phyloP scores from a whole-genome alignment of 2,113 vertebrate species.

The Carlito syrichta region DNA sequence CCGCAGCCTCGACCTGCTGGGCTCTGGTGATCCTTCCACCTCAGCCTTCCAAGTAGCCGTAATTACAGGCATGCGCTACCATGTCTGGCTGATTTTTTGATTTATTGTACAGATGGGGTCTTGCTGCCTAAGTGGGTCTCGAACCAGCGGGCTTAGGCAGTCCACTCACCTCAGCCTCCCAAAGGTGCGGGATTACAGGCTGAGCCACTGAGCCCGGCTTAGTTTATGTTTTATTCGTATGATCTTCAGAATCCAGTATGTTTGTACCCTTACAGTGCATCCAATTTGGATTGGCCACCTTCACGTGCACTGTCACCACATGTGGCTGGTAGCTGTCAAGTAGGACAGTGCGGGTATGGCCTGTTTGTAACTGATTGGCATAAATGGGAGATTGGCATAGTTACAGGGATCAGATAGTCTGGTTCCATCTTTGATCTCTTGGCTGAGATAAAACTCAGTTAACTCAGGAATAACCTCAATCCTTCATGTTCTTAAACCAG shows the following conservation, averaged over 20 bases:
- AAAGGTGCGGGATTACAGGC: too few species aligned
- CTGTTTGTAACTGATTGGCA: not conserved
- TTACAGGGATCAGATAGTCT: not conserved
- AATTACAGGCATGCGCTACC: too few species aligned
- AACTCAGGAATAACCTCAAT: not conserved
- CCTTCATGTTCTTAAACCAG: not conserved
- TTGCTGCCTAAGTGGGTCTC: too few species aligned
- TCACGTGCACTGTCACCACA: accelerated
- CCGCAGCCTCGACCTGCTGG: too few species aligned
- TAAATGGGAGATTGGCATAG: not conserved
- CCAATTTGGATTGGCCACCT: not conserved
- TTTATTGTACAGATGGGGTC: too few species aligned
- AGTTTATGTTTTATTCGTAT: not conserved
- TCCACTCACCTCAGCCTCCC: too few species aligned
- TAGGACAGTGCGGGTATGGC: accelerated
- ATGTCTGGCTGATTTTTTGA: too few species aligned
- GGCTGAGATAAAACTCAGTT: not conserved
- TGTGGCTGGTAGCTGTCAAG: not conserved
- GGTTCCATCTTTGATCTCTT: not conserved
- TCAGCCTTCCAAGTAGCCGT: too few species aligned
- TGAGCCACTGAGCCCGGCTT: too few species aligned
- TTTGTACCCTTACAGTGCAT: not conserved
- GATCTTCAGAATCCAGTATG: not conserved
- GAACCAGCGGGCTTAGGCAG: too few species aligned
- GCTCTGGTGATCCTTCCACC: too few species aligned